Evolutionary conservation across 2,888 invertebrate genomes (phyloP), one percentile per base, ranked within the genome.

Genomic region (Gonocerus acuteangulatus): DNA sequence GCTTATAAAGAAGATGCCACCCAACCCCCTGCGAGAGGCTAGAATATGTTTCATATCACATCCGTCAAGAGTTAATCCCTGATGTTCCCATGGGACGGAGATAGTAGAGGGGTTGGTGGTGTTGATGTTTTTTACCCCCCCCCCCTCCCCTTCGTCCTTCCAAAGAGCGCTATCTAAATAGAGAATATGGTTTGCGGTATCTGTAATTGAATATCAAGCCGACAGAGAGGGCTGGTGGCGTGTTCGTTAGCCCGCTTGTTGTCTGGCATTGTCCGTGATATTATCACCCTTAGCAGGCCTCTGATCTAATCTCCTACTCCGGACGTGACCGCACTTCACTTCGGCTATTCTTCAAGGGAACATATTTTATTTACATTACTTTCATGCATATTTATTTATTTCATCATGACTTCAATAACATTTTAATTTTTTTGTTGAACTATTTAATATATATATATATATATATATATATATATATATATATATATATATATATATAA

Each of bases 161-260:
- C 7, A n/a, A 32, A 11, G 15, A 18, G 48, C 9, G 48, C 9
- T 48, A 48, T 48, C 48, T 51, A 34, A 51, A 51, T 19, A 34
- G 51, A 18, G 51, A 51, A 34, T 51, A 51, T 51, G 51, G 51
- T 34, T 34, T 51, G 51, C 54, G 54, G 54, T 54, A 54, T 54
- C 54, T 39, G 42, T 54, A 54, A 54, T 54, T 54, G 54, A 54
- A 54, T 54, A 54, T 54, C 54, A n/a, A n/a, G n/a, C n/a, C n/a
- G n/a, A n/a, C n/a, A 13, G n/a, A 1, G 22, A 2, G 21, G 52
- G 18, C 19, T 15, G n/a, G 39, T 4, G 15, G 23, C 18, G 3
- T n/a, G 18, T 54, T 54, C 54, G 54, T 54, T 54, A 54, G 54
- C 2, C 32, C 51, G 16, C 51, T 51, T 34, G 32, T 51, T 34